Evolutionary conservation across 2,113 vertebrate species (phyloP).

Genomic region (Corythaixoides concolor): DNA sequence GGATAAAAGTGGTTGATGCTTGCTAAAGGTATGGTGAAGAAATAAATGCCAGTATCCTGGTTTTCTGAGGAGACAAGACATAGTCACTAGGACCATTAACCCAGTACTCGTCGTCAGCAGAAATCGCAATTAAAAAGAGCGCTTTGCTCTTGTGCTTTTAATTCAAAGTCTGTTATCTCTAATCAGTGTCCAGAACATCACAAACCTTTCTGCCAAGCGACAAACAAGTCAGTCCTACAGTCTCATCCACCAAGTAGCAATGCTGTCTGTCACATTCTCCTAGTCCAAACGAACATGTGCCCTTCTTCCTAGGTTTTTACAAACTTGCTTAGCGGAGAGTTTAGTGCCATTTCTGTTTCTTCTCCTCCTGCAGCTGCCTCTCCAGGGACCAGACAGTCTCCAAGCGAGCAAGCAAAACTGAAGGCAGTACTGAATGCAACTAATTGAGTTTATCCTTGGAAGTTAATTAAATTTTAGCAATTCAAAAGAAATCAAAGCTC

Average conservation of each 20-base stretch:
- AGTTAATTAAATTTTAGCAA: constrained; percentile 61
- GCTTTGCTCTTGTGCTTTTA: not conserved
- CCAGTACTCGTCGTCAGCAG: not conserved
- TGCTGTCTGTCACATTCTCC: accelerated
- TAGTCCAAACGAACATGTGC: not conserved
- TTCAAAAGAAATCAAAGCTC: constrained; percentile 45
- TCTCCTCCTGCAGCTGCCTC: not conserved
- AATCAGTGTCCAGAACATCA: constrained; percentile 12
- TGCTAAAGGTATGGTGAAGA: not conserved
- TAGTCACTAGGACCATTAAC: not conserved
- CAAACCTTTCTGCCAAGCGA: not conserved
- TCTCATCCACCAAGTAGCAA: not conserved
- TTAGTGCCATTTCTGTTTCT: not conserved
- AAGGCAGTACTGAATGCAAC: not conserved
- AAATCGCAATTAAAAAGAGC: not conserved
- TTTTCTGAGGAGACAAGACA: not conserved
- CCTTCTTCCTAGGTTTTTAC: not conserved
- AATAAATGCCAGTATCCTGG: not conserved
- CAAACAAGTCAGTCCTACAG: constrained; percentile 1
- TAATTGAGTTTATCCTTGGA: constrained; percentile 38
- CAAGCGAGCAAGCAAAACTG: not conserved
- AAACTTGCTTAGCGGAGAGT: not conserved
- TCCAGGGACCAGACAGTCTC: not conserved
- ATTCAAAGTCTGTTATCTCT: constrained; percentile 38
- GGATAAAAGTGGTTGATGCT: not conserved